Conservation (phyloP, 1,140 invertebrate species). For the Lepidurus apus region DNA sequence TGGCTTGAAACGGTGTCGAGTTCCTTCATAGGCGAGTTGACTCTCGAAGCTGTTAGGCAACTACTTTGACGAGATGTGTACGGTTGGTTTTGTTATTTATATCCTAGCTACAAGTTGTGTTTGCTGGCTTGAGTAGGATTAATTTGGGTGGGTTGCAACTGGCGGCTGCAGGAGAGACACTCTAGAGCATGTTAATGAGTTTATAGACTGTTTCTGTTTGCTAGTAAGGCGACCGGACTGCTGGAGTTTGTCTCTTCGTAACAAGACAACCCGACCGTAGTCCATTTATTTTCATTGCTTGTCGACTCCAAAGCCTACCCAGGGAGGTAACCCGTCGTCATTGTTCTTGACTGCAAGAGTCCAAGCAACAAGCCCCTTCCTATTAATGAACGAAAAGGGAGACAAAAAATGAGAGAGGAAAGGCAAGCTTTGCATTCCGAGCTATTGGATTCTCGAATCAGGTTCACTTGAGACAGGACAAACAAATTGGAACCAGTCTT, state of each 20-base stretch:
- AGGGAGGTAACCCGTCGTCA: constrained; percentile 12
- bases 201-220: constrained; percentile 14
- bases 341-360: neutral
- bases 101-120: constrained; percentile 13
- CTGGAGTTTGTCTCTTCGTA: constrained; percentile 4
- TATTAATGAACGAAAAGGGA: neutral
- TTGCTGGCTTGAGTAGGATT: constrained; percentile 14
- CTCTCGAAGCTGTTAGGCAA: neutral
- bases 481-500: too few relatives aligned
- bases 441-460: too few relatives aligned
- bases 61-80: constrained; percentile 3
- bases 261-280: constrained; percentile 7
- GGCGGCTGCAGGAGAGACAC: constrained; percentile 11
- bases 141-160: neutral
- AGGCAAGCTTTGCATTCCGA: neutral
- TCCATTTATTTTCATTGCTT: constrained; percentile 16
- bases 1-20: neutral
- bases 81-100: constrained; percentile 6
- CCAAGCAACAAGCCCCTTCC: neutral
- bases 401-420: neutral
- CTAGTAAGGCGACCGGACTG: neutral
- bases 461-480: too few relatives aligned
- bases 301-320: neutral
- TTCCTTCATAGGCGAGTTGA: neutral
- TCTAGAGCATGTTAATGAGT: constrained; percentile 22